A percentile compares a stretch with the other conserved stretches of the same genome.
These are phyloP conservation scores for Centropus unirufus DNA, from an alignment of 2,113 vertebrate genomes.

Conservation along the genomic window DNA sequence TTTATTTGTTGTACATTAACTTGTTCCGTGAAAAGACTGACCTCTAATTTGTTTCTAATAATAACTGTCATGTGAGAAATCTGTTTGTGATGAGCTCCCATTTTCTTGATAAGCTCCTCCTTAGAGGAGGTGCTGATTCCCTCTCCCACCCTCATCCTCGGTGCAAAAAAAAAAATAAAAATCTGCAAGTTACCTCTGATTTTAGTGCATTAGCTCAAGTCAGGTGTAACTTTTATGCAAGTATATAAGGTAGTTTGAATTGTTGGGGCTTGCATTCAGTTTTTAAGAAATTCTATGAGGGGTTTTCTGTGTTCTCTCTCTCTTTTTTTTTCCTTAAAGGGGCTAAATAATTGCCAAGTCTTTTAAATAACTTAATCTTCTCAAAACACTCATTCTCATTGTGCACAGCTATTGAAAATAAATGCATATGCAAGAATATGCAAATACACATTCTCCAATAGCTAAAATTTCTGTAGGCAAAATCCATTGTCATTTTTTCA, in stretches of 20 bases:
- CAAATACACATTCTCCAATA: not conserved
- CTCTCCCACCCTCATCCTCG: not conserved
- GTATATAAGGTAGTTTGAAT: not conserved
- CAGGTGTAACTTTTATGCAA: not conserved
- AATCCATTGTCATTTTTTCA: not conserved
- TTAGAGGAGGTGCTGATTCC: not conserved
- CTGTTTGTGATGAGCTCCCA: not conserved
- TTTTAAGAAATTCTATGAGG: not conserved
- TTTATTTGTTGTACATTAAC: not conserved
- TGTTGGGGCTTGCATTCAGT: not conserved
- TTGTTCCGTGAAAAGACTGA: not conserved
- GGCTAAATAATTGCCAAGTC: not conserved
- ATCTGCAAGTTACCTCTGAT: not conserved
- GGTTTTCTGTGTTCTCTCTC: accelerated
- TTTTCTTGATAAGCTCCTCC: not conserved
- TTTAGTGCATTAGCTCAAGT: not conserved
- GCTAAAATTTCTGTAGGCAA: not conserved
- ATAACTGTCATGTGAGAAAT: not conserved
- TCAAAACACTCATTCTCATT: not conserved
- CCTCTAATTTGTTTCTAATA: not conserved
- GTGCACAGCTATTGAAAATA: not conserved
- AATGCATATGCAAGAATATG: not conserved
- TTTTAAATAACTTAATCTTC: not conserved
- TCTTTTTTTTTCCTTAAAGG: not conserved
- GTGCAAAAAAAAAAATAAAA: not conserved